A percentile compares a stretch with the other conserved stretches of the same genome.
Conservation (phyloP, 1,140 invertebrate species). For the Drosophila kohkoa region DNA sequence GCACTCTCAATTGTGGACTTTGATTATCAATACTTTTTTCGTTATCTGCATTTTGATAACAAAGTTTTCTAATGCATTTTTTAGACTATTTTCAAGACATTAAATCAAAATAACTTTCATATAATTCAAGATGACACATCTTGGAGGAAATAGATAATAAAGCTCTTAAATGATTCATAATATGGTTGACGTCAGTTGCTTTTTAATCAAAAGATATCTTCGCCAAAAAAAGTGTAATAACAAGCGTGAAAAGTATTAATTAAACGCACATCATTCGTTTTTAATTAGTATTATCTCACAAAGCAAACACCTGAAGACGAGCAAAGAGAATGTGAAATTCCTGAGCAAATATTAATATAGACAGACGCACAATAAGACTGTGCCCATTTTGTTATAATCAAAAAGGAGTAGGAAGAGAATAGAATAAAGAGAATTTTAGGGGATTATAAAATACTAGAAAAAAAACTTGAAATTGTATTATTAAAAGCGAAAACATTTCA, state of each 20-base stretch:
- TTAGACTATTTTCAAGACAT: not conserved
- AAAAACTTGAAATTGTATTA: slow-evolving; percentile 50
- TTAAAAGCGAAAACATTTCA: slow-evolving; percentile 48
- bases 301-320: not conserved
- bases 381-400: not conserved
- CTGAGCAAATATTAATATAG: not conserved
- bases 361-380: too few species aligned
- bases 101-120: not conserved
- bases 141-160: not conserved
- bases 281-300: slow-evolving; percentile 52
- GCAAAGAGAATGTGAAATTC: not conserved
- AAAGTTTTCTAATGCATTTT: not conserved
- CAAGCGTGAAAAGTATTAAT: slow-evolving; percentile 21
- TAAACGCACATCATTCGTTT: slow-evolving; percentile 31
- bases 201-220: slow-evolving; percentile 16
- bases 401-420: not conserved
- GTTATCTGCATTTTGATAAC: not conserved
- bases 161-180: slow-evolving; percentile 16
- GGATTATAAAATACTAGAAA: not conserved
- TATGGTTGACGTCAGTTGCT: slow-evolving; percentile 1
- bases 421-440: not conserved
- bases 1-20: not conserved
- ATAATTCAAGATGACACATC: slow-evolving; percentile 3
- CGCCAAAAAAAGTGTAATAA: slow-evolving; percentile 4
- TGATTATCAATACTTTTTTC: not conserved